These are phyloP conservation scores for Pangasius macronema DNA, from an alignment of 2,797 vertebrate genomes.

Conservation along the genomic window DNA sequence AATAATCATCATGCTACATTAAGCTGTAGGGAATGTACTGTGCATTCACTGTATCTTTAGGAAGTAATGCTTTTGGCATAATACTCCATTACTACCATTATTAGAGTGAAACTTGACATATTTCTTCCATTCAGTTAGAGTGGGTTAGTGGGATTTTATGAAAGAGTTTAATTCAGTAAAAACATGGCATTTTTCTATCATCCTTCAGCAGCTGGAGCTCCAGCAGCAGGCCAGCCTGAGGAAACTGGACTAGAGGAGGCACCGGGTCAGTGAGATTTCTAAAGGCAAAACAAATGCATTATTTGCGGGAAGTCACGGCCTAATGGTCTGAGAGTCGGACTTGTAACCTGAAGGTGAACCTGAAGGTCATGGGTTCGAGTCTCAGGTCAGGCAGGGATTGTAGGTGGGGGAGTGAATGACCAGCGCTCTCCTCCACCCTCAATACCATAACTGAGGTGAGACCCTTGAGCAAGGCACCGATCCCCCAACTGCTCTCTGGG, in stretches of 20 bases:
- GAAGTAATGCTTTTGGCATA: neutral
- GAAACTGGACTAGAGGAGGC: constrained; percentile 54
- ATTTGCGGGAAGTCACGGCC: neutral
- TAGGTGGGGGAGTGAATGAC: too few species aligned
- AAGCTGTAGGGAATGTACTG: neutral
- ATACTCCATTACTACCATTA: neutral
- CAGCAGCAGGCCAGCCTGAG: constrained; percentile 45
- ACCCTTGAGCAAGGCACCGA: too few species aligned
- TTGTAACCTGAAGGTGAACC: too few species aligned
- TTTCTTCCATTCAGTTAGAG: neutral
- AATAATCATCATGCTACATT: neutral
- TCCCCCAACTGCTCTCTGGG: too few species aligned
- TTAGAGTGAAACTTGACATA: neutral
- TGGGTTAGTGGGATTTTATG: neutral
- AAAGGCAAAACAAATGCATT: neutral
- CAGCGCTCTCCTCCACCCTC: too few species aligned
- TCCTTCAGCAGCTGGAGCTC: constrained; percentile 50
- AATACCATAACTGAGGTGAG: too few species aligned
- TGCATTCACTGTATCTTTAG: neutral
- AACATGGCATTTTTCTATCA: neutral
- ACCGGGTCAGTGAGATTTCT: constrained; percentile 60
- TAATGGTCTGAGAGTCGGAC: too few species aligned
- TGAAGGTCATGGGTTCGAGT: too few species aligned
- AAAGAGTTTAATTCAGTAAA: neutral
- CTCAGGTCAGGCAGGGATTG: too few species aligned